Evolutionary conservation across 1,140 invertebrate species (phyloP), one percentile per base, ranked within the genome.

Genomic region (Popillia japonica): DNA sequence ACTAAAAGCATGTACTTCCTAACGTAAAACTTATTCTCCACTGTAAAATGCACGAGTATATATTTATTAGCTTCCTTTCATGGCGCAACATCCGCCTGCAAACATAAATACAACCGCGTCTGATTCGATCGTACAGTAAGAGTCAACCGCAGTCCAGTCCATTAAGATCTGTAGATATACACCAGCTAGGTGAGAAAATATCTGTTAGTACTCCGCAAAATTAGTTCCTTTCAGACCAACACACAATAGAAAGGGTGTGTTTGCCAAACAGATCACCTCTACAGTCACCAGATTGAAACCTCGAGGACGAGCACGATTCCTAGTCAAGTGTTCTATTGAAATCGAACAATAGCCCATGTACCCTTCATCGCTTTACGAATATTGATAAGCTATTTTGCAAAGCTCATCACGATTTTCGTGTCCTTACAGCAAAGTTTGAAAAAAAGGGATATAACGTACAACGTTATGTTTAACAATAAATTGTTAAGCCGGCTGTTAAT

Each of bases 261-360:
- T 82, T 82, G 81, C 78, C 77, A 80, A 82, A 79, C 78, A 75
- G 81, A 80, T 82, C 76, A 79, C 80, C 75, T 48, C 44, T 48
- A 14, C 44, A 48, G 44, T 48, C 44, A 48, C 68, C 81, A 79
- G 81, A 82, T 82, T 82, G 81, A 81, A 80, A 82, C 80, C 81
- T 79, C 42, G 80, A 79, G 80, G 81, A 82, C 78, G 81, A 48
- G 44, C 44, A 78, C 81, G 77, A 80, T 78, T 80, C 78, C 79
- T 78, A 80, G 81, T 82, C 81, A 81, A 82, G 81, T 82, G 81
- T 81, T 79, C 78, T 78, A 82, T 82, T 82, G 81, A 80, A 73
- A 34, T 75, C 72, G 78, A 82, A 82, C 79, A 79, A 78, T 80
- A 48, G 78, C 75, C 40, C 22, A 76, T 77, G 76, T 76, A 68